These are phyloP conservation scores for Colossoma macropomum DNA, from an alignment of 2,113 vertebrate genomes.

Conservation along the genomic window DNA sequence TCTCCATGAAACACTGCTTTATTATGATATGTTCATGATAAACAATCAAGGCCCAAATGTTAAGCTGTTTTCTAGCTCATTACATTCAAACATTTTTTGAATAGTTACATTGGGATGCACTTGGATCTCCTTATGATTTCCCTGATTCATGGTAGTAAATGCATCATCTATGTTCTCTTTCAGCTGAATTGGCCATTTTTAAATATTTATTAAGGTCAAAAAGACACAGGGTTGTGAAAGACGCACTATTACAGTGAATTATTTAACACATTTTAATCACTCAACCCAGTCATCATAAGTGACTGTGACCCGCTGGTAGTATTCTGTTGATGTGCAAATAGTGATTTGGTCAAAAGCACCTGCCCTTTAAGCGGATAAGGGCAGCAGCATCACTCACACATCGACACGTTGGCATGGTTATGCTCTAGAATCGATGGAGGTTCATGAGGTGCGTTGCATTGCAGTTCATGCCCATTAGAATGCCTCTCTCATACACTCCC, in stretches of 20 bases:
- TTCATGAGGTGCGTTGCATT: background rate
- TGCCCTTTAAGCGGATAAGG: slow-evolving; percentile 1
- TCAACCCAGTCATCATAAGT: background rate
- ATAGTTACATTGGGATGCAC: background rate
- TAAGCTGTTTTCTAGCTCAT: no score
- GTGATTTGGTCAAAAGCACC: background rate
- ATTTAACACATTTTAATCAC: background rate
- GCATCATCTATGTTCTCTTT: background rate
- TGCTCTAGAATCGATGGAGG: background rate
- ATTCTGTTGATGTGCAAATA: background rate
- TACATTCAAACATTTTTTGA: background rate
- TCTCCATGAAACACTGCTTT: no score
- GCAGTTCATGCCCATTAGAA: background rate
- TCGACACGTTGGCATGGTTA: background rate
- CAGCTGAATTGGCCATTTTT: background rate
- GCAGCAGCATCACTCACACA: background rate
- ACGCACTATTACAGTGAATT: background rate
- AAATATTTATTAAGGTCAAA: background rate
- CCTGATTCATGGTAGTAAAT: background rate
- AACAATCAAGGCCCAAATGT: no score
- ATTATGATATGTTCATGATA: no score
- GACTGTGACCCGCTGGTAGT: background rate
- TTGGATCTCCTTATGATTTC: background rate
- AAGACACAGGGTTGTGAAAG: background rate
- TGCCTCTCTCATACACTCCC: background rate